phyloP scores from a whole-genome alignment of 2,113 vertebrate species.

The Toxostoma redivivum region DNA sequence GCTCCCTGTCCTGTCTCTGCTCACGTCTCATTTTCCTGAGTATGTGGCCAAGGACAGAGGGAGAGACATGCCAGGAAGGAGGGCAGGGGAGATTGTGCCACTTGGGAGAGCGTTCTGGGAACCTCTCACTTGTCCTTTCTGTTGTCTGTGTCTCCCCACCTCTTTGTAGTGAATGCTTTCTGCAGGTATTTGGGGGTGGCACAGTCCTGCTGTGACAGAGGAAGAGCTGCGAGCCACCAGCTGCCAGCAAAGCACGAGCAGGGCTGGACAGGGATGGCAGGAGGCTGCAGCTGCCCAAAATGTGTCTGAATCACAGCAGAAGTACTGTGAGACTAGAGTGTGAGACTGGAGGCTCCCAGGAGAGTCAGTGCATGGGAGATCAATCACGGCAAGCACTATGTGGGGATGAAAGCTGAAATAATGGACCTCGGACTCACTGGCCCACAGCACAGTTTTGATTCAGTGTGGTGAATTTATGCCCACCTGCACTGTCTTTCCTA shows the following conservation, averaged over 20 bases:
- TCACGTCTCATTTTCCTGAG: not conserved
- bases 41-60: not conserved
- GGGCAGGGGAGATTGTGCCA: not conserved
- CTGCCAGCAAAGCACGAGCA: not conserved
- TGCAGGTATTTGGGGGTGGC: not conserved
- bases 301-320: not conserved
- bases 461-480: not conserved
- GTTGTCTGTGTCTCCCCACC: not conserved
- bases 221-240: not conserved
- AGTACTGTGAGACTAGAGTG: not conserved
- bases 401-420: not conserved
- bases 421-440: not conserved
- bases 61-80: not conserved
- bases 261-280: not conserved
- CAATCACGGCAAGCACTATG: not conserved
- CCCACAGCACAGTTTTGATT: not conserved
- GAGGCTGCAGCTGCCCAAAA: not conserved
- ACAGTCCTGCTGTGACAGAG: not conserved
- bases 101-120: not conserved
- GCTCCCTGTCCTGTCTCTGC: not conserved
- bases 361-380: not conserved
- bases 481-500: not conserved
- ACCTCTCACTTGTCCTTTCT: not conserved
- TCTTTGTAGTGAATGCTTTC: not conserved
- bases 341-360: not conserved